Conservation (phyloP, 2,797 vertebrate genomes). For the Rhinatrema bivittatum region DNA sequence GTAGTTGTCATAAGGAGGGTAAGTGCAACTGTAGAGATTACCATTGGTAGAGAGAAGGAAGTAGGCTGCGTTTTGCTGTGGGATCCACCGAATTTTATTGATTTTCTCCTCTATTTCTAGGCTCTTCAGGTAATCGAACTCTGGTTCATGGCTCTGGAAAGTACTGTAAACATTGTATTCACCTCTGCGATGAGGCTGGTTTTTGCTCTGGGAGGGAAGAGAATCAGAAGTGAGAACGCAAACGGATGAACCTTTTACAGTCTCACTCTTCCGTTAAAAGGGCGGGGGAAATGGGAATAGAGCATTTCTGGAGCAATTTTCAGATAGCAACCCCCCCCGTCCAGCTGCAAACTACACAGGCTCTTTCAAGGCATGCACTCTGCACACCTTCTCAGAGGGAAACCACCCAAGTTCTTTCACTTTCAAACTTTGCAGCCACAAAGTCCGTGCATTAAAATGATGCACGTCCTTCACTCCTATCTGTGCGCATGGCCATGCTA, state of each 20-base stretch:
- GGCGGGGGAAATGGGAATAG: accelerated
- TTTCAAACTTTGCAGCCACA: too few relatives aligned
- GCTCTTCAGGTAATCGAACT: conserved; percentile 97
- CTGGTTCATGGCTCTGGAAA: conserved; percentile 95
- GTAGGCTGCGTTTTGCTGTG: conserved; percentile 90
- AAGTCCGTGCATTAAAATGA: too few relatives aligned
- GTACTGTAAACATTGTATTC: conserved; percentile 98
- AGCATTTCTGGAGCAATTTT: too few relatives aligned
- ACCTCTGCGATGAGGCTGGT: conserved; percentile 83
- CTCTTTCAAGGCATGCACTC: too few relatives aligned
- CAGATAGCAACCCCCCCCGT: too few relatives aligned
- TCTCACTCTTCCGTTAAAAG: background rate
- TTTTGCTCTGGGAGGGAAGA: conserved; percentile 72
- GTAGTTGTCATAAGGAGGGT: too few relatives aligned
- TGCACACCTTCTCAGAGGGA: too few relatives aligned
- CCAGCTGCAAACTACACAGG: too few relatives aligned
- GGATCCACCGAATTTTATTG: conserved; percentile 96
- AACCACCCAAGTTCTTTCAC: too few relatives aligned
- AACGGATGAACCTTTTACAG: background rate
- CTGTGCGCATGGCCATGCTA: too few relatives aligned
- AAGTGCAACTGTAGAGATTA: too few relatives aligned
- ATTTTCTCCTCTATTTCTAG: conserved; percentile 97
- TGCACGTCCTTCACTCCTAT: too few relatives aligned
- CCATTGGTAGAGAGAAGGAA: conserved; percentile 93
- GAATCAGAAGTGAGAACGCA: background rate